Evolutionary conservation across 2,797 vertebrate genomes (phyloP).

Genomic region (Astyanax mexicanus): DNA sequence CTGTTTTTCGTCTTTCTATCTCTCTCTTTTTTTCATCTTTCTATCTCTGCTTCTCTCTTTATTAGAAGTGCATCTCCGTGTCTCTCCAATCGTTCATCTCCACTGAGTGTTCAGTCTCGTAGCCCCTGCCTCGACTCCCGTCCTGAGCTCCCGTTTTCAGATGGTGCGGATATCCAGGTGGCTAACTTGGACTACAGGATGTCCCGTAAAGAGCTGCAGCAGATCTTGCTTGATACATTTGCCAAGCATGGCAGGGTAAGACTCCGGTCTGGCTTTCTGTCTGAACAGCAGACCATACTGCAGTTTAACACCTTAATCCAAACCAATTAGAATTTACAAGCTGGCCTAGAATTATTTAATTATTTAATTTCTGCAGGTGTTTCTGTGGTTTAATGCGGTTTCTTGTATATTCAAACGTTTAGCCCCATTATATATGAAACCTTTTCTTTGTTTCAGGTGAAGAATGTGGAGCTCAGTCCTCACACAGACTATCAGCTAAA

Average conservation of each 20-base stretch:
- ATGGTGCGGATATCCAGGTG: conserved; percentile 90
- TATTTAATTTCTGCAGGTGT: neutral
- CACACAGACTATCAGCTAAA: conserved; percentile 97
- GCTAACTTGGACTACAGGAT: conserved; percentile 95
- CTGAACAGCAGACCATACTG: neutral
- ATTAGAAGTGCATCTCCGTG: conserved; percentile 88
- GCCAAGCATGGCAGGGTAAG: conserved; percentile 90
- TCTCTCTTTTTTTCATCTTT: neutral
- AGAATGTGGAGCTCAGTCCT: conserved; percentile 91
- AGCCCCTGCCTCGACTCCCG: conserved; percentile 71
- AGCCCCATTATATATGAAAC: too few species aligned
- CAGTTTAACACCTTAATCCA: neutral
- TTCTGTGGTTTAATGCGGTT: too few species aligned
- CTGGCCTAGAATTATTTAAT: neutral
- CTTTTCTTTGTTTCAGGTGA: conserved; percentile 81
- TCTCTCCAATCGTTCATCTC: conserved; percentile 89
- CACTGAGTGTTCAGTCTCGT: conserved; percentile 76
- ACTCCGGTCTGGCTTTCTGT: neutral
- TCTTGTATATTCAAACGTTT: neutral
- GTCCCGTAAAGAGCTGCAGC: conserved; percentile 93
- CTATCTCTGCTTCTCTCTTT: rapidly evolving
- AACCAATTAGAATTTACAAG: neutral
- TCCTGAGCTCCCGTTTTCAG: conserved; percentile 84
- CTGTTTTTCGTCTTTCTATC: too few species aligned
- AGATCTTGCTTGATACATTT: conserved; percentile 87